These are phyloP conservation scores for Nymphalis io DNA, from an alignment of 1,140 invertebrate genomes.

Conservation along the genomic window DNA sequence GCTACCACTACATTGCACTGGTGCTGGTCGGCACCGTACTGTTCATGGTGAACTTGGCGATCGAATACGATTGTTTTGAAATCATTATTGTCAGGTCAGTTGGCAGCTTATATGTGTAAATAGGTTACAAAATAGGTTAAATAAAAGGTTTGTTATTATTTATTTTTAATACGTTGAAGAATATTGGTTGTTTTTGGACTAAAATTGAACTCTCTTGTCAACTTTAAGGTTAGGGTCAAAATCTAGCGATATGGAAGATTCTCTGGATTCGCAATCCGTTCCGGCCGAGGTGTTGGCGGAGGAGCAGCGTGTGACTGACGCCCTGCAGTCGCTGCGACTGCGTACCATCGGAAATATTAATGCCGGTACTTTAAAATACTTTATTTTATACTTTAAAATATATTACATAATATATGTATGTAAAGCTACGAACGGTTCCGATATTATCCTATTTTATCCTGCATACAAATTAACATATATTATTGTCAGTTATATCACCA, in stretches of 20 bases:
- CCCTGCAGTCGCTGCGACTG: constrained; percentile 49
- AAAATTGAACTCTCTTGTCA: not conserved
- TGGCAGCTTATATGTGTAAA: no score
- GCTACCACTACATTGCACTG: constrained; percentile 80
- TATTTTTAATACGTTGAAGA: no score
- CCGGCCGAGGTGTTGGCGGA: constrained; percentile 74
- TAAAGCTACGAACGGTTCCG: no score
- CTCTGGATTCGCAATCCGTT: constrained; percentile 32
- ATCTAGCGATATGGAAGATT: not conserved
- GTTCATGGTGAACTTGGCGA: constrained; percentile 80
- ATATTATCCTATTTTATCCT: no score
- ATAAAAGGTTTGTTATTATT: no score
- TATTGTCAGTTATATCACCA: no score
- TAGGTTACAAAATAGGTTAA: no score
- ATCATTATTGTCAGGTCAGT: constrained; percentile 57
- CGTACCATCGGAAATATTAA: constrained; percentile 70
- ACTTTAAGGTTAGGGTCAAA: constrained; percentile 44
- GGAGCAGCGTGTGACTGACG: constrained; percentile 70
- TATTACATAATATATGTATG: no score
- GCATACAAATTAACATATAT: no score
- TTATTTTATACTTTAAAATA: no score
- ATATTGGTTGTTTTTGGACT: no score
- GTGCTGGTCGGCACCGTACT: constrained; percentile 76
- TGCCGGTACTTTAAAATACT: constrained; percentile 53
- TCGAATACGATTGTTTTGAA: constrained; percentile 80